A percentile compares a stretch with the other conserved stretches of the same genome.
Evolutionary conservation across 2,113 vertebrate genomes (phyloP).

Genomic region (Calidris pygmaea): DNA sequence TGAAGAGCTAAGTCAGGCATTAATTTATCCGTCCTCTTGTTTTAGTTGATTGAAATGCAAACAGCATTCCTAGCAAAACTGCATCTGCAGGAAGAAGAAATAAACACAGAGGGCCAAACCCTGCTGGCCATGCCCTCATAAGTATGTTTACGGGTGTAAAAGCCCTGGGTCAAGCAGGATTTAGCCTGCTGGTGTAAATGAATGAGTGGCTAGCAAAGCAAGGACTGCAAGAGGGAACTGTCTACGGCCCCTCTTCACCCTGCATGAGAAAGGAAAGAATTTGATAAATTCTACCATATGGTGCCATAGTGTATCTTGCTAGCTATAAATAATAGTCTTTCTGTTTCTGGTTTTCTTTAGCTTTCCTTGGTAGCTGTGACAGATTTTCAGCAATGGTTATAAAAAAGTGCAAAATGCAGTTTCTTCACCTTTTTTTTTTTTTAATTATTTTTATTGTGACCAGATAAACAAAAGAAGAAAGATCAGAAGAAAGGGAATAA

Average conservation of each 20-base stretch:
- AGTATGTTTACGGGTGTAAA: constrained; percentile 3
- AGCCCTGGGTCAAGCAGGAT: neutral
- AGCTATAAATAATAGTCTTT: constrained; percentile 71
- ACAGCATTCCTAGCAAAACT: constrained; percentile 8
- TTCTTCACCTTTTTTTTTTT: neutral
- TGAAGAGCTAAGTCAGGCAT: neutral
- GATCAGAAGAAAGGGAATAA: neutral
- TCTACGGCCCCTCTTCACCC: constrained; percentile 1
- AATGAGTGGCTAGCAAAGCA: constrained; percentile 20
- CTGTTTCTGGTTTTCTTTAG: constrained; percentile 61
- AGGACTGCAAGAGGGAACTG: constrained; percentile 1
- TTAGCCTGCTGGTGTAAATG: neutral
- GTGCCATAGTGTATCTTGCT: constrained; percentile 63
- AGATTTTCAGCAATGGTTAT: constrained; percentile 45
- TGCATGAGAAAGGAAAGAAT: constrained; percentile 46
- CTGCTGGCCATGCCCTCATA: neutral
- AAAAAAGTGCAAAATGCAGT: constrained; percentile 41
- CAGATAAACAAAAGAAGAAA: neutral
- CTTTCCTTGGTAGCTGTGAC: constrained; percentile 58
- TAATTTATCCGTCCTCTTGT: constrained; percentile 7
- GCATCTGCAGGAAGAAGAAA: neutral
- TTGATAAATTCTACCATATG: constrained; percentile 71
- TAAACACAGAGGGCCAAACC: neutral
- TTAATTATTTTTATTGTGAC: neutral
- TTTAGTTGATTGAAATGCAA: constrained; percentile 49